Conservation (phyloP, 2,113 vertebrate genomes). For the Nipponia nippon region DNA sequence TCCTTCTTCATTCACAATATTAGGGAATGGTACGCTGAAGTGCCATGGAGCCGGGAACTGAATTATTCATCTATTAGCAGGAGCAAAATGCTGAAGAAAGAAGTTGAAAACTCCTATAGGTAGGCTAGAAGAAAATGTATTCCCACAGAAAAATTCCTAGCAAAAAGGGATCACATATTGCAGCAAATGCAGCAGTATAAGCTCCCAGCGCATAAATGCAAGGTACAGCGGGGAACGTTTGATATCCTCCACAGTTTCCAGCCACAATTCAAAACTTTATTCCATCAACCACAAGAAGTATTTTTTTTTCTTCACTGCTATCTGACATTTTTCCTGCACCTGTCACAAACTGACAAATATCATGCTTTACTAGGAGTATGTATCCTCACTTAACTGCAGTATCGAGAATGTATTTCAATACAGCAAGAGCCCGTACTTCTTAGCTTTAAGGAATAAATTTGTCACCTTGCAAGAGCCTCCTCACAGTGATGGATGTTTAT, state of each 20-base stretch:
- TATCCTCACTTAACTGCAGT: background rate
- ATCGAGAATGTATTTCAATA: background rate
- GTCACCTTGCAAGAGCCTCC: background rate
- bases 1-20: background rate
- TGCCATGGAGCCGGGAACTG: background rate
- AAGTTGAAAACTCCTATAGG: background rate
- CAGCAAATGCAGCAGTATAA: background rate
- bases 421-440: background rate
- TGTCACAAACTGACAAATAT: background rate
- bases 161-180: background rate
- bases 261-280: background rate
- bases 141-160: background rate
- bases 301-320: background rate
- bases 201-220: background rate
- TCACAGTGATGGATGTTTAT: background rate
- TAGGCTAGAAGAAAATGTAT: background rate
- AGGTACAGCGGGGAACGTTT: background rate
- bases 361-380: background rate
- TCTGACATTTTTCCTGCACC: background rate
- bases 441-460: background rate
- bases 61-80: background rate
- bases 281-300: background rate
- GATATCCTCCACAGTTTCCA: background rate
- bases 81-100: background rate
- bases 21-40: background rate